Evolutionary conservation across 2,888 invertebrate species (phyloP), one percentile per base, ranked within the genome.

Genomic region (Eupithecia subumbrata): DNA sequence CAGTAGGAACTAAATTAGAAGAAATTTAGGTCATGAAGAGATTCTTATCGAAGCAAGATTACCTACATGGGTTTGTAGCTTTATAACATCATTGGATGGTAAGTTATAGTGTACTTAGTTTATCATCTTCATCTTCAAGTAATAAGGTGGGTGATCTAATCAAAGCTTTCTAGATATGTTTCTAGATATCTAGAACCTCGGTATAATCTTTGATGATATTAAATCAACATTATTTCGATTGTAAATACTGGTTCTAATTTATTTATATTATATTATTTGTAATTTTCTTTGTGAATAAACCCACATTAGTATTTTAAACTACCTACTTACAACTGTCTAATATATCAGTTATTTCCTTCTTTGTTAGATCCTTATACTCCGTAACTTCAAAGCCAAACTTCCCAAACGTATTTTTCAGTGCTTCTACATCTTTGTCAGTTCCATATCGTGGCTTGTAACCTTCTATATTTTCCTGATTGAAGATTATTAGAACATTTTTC

Each of bases 401-500:
- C 25, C 81, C 75, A 73, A 93, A 92, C 0, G 93, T 92, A 3
- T 72, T 81, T 12, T 74, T 83, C 14, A 93, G 81, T 22, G 85
- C 83, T 0, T 84, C 82, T 0, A 89, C 91, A n/a, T 93, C 93
- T 78, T 87, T 85, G 14, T 87, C 84, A 9, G 92, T 90, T 0
- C 93, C 93, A 18, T 80, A 60, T 74, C 93, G 86, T 0, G 87
- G 87, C n/a, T 80, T 80, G 70, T 87, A 87, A 0, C 88, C 90
- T 18, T 84, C 84, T 43, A 91, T 82, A 25, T 87, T 85, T 69
- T 86, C 85, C 74, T 92, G 92, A 82, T 93, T 92, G 56, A 93
- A 90, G 72, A 93, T 91, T 12, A 92, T 78, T 37, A 93, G 72
- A n/a, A 82, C 85, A 70, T 92, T 89, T 78, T 91, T 90, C n/a